Evolutionary conservation across 2,888 invertebrate species (phyloP).

Genomic region (Fissipunctia ypsillon): DNA sequence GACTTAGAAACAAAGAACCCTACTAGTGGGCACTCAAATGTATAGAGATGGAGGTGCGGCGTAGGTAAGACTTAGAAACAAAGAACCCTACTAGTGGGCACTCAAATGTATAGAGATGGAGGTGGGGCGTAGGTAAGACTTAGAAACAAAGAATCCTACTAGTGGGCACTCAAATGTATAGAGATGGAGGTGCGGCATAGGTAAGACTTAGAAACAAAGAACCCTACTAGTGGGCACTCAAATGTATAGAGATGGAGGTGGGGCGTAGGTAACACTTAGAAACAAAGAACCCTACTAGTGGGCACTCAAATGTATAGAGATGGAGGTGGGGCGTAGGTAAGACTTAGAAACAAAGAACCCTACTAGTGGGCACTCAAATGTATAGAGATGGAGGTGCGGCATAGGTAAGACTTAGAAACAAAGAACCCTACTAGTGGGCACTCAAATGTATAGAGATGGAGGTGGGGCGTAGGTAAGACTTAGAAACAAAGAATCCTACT

Average conservation of each 20-base stretch:
- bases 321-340: not conserved
- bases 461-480: not conserved
- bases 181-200: not conserved
- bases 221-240: not conserved
- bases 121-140: not conserved
- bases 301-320: not conserved
- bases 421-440: not conserved
- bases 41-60: not conserved
- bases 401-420: no score
- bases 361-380: not conserved
- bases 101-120: not conserved
- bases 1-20: no score
- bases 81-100: not conserved
- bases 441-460: not conserved
- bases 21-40: not conserved
- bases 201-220: no score
- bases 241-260: not conserved
- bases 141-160: no score
- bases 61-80: no score
- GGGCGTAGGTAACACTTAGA: not conserved
- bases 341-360: no score
- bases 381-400: not conserved
- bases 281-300: no score
- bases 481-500: no score
- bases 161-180: not conserved